Evolutionary conservation across 2,888 invertebrate species (phyloP).

Genomic region (Spodoptera littoralis): DNA sequence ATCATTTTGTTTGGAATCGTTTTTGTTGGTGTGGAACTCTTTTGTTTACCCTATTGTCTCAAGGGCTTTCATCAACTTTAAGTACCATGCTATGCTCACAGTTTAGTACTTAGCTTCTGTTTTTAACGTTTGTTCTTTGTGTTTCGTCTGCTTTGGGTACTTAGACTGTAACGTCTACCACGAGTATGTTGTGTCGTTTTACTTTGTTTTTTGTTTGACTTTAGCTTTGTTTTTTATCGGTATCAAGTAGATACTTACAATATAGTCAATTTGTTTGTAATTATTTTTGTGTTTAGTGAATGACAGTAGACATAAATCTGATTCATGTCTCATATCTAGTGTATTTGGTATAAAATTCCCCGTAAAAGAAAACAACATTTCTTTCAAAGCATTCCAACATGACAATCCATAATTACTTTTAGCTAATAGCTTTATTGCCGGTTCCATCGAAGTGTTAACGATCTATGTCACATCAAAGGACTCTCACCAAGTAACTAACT

Average conservation of each 20-base stretch:
- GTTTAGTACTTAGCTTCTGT: constrained; percentile 12
- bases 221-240: too few relatives aligned
- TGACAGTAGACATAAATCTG: too few relatives aligned
- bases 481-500: constrained; percentile 44
- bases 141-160: constrained; percentile 13
- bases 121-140: constrained; percentile 32
- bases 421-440: constrained; percentile 18
- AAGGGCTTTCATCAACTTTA: constrained; percentile 29
- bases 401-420: constrained; percentile 22
- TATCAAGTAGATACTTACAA: too few relatives aligned
- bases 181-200: too few relatives aligned
- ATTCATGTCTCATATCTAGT: too few relatives aligned
- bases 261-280: too few relatives aligned
- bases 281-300: too few relatives aligned
- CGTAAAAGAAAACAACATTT: too few relatives aligned
- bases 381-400: constrained; percentile 7
- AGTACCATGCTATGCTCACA: neutral
- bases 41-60: constrained; percentile 29
- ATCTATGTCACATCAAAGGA: constrained; percentile 47
- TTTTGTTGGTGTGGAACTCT: constrained; percentile 23
- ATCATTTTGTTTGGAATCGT: constrained; percentile 4
- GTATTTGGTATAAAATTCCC: too few relatives aligned
- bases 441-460: constrained; percentile 26
- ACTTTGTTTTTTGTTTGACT: too few relatives aligned
- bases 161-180: neutral